phyloP scores from a whole-genome alignment of 1,140 invertebrate genomes.

The Heliconius eleuchia region DNA sequence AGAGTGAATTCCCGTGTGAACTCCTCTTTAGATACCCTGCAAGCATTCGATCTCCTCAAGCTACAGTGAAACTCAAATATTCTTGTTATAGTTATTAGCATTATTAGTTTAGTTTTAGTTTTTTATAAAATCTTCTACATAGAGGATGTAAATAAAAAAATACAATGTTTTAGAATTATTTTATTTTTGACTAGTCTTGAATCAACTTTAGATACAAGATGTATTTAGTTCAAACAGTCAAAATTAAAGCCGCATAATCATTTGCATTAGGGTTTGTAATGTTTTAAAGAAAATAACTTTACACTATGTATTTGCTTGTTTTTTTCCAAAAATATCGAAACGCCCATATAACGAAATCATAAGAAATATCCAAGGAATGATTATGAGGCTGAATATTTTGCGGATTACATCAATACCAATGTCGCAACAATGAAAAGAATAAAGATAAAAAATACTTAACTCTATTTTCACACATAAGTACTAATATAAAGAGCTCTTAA shows the following conservation, averaged over 20 bases:
- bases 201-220: conserved; percentile 50
- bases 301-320: not conserved
- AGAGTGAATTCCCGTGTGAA: not conserved
- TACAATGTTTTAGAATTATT: conserved; percentile 44
- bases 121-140: too few relatives aligned
- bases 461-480: conserved; percentile 27
- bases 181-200: conserved; percentile 73
- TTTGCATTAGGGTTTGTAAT: not conserved
- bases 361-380: not conserved
- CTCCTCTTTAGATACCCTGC: too few relatives aligned
- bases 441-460: conserved; percentile 21
- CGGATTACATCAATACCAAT: conserved; percentile 19
- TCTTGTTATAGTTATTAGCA: too few relatives aligned
- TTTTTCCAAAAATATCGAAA: not conserved
- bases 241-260: conserved; percentile 31
- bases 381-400: conserved; percentile 26
- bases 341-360: not conserved
- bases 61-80: too few relatives aligned
- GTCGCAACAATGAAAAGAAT: conserved; percentile 23
- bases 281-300: not conserved
- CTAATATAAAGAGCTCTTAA: conserved; percentile 20
- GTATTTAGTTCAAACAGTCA: conserved; percentile 20
- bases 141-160: conserved; percentile 31
- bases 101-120: too few relatives aligned
- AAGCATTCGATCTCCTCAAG: too few relatives aligned